Percentiles rank a stretch among this genome's conserved stretches.
Conservation (phyloP, 2,888 invertebrate genomes). For the Pterostichus niger region DNA sequence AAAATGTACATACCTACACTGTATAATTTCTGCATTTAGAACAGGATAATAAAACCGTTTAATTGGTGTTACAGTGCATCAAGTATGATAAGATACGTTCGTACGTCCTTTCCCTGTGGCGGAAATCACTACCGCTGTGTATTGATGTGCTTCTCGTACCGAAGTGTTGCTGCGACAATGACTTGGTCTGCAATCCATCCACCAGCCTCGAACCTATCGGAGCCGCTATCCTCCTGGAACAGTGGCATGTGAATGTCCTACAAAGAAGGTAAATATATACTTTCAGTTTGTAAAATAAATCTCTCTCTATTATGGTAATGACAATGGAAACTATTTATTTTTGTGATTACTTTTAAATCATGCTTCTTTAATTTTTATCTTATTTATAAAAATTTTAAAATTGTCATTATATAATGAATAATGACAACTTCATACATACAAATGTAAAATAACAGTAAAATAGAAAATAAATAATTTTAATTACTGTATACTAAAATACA, state of each 20-base stretch:
- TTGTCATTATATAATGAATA: no score
- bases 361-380: no score
- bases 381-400: no score
- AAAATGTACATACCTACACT: background rate
- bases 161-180: constrained; percentile 80
- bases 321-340: no score
- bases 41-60: background rate
- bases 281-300: background rate
- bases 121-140: constrained; percentile 86
- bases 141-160: constrained; percentile 90
- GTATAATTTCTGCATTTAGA: background rate
- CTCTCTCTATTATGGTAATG: no score
- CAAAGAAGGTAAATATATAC: constrained; percentile 78
- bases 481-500: no score
- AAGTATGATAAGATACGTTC: constrained; percentile 79
- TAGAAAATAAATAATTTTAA: no score
- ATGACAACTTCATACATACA: no score
- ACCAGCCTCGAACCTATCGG: constrained; percentile 77
- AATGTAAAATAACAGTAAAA: no score
- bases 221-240: constrained; percentile 85
- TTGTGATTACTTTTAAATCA: no score
- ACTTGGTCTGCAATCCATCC: constrained; percentile 70
- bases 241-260: constrained; percentile 88
- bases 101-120: constrained; percentile 83
- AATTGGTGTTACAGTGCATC: constrained; percentile 77